Evolutionary conservation across 2,888 invertebrate genomes (phyloP), one percentile per base, ranked within the genome.

Genomic region (Protodeltote pygarga): DNA sequence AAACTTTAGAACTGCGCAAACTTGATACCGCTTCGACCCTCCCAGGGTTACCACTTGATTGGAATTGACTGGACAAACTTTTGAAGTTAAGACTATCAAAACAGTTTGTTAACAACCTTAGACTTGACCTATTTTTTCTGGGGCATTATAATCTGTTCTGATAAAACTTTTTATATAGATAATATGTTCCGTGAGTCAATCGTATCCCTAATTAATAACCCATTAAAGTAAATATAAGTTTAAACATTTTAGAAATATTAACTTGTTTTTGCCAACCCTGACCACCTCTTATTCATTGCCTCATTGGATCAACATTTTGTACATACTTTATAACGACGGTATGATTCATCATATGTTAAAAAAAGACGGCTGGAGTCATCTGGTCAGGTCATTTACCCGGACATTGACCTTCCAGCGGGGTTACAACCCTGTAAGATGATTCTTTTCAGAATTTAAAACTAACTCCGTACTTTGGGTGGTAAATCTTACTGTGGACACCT

Each of bases 311-410:
- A 70, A 53, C 46, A 66, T 58, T 57, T 64, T 44, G 42, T 42
- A 59, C 33, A 49, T 39, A 47, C 52, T 50, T 53, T 46, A 44
- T 51, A 47, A 41, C 40, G 21, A 21, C 11, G 29, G 54, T 61
- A 48, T 58, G 58, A 29, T 10, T 38, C 28, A 52, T 68, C 65
- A 62, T 55, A 61, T 53, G 64, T 47, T 68, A 75, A 79, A 73
- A 74, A 67, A 63, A 61, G 37, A 61, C 53, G 65, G 59, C 52
- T 65, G 65, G 51, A 75, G 77, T 81, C 83, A 79, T 76, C 74
- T 77, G 70, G 44, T 38, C 49, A 64, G 83, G 79, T 79, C 82
- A 65, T 75, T 81, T 75, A 82, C 85, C 81, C 80, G 82, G 71
- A 28, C 82, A 71, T 74, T 81, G 79, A 83, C 77, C 77, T 68